Conservation (phyloP, 2,113 vertebrate genomes). For the Accipiter virgatus region DNA sequence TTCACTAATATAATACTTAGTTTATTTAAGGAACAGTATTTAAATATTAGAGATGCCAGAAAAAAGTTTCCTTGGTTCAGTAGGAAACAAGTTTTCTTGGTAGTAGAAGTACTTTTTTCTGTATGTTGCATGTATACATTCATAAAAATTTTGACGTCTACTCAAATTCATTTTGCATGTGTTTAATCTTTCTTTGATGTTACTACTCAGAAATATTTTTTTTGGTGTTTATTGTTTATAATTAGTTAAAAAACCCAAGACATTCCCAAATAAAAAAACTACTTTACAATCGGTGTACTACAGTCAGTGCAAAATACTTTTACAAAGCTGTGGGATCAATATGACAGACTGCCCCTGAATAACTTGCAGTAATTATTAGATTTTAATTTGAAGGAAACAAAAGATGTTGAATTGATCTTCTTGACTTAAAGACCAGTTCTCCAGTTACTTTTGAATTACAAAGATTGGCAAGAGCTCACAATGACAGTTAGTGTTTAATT, state of each 20-base stretch:
- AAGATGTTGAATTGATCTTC: neutral
- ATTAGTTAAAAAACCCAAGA: neutral
- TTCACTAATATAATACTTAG: neutral
- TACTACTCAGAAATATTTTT: neutral
- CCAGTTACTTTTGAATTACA: neutral
- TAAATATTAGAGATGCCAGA: neutral
- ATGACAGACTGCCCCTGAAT: neutral
- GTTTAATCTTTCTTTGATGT: neutral
- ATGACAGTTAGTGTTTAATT: neutral
- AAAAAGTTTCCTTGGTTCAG: neutral
- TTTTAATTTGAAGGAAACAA: constrained; percentile 20
- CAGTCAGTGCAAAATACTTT: neutral
- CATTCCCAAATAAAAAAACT: neutral
- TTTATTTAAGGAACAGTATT: constrained; percentile 9
- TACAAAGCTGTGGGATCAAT: neutral
- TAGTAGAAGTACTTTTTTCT: neutral
- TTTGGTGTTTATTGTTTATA: neutral
- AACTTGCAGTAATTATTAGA: neutral
- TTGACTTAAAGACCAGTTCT: neutral
- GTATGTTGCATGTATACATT: neutral
- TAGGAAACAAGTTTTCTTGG: neutral
- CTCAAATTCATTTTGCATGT: neutral
- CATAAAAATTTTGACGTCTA: neutral
- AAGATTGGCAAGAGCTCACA: neutral
- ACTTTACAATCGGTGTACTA: neutral